Conservation (phyloP, 2,113 vertebrate species). For the Pollimyrus isidori region DNA sequence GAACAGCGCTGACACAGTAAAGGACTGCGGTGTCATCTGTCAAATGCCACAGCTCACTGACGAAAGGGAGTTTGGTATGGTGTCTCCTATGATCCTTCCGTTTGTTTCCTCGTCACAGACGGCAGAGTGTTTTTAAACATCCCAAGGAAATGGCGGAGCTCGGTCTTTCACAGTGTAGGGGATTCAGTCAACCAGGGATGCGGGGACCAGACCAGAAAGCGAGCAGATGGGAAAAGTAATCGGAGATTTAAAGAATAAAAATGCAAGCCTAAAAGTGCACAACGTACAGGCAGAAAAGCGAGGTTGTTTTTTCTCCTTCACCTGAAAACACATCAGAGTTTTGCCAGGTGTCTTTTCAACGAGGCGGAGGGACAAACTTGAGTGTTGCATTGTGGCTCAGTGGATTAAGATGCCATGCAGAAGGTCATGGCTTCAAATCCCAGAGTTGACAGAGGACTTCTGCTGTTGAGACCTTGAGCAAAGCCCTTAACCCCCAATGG, state of each 20-base stretch:
- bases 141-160: background rate
- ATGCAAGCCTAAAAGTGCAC: background rate
- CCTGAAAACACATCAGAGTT: background rate
- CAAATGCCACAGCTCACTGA: constrained; percentile 63
- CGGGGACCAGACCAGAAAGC: background rate
- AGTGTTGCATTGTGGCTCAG: background rate
- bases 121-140: constrained; percentile 12
- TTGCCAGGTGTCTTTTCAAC: background rate
- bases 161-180: background rate
- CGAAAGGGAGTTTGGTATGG: constrained; percentile 60
- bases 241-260: background rate
- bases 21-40: constrained; percentile 70
- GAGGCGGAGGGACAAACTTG: background rate
- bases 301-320: background rate
- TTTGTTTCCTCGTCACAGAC: constrained; percentile 44
- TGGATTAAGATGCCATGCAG: background rate
- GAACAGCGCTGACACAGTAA: constrained; percentile 73
- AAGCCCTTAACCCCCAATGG: background rate
- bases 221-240: background rate
- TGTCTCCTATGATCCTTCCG: constrained; percentile 60
- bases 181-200: background rate
- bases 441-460: background rate
- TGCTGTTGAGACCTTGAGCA: background rate
- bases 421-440: background rate
- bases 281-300: background rate